These are phyloP conservation scores for Eristalis pertinax DNA, from an alignment of 2,888 invertebrate genomes.

Conservation along the genomic window DNA sequence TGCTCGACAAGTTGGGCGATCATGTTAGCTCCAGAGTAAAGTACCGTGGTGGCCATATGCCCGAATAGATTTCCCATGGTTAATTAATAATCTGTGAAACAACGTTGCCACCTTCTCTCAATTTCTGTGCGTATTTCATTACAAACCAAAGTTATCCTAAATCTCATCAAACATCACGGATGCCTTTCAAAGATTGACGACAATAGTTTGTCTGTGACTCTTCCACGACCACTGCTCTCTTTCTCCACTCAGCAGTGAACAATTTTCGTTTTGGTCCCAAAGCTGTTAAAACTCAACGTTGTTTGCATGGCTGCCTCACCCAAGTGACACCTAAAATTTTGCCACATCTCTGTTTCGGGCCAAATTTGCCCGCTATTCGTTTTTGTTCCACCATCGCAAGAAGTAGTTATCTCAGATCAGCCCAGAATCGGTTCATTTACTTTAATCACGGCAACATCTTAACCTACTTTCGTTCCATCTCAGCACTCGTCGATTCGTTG, in stretches of 20 bases:
- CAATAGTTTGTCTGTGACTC: neutral
- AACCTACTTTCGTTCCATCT: neutral
- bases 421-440: neutral
- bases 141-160: too few relatives aligned
- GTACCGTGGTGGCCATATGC: too few relatives aligned
- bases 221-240: neutral
- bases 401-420: neutral
- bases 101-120: too few relatives aligned
- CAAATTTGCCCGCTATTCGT: neutral
- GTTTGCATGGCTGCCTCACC: neutral
- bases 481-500: neutral
- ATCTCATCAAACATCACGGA: too few relatives aligned
- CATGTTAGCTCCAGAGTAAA: too few relatives aligned
- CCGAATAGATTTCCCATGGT: too few relatives aligned
- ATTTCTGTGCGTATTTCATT: too few relatives aligned
- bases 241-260: neutral
- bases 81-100: too few relatives aligned
- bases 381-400: neutral
- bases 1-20: too few relatives aligned
- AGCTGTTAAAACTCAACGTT: neutral
- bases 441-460: neutral
- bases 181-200: too few relatives aligned
- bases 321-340: neutral
- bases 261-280: neutral
- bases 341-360: neutral